Evolutionary conservation across 2,888 invertebrate genomes (phyloP).

Genomic region (Agrotis ipsilon): DNA sequence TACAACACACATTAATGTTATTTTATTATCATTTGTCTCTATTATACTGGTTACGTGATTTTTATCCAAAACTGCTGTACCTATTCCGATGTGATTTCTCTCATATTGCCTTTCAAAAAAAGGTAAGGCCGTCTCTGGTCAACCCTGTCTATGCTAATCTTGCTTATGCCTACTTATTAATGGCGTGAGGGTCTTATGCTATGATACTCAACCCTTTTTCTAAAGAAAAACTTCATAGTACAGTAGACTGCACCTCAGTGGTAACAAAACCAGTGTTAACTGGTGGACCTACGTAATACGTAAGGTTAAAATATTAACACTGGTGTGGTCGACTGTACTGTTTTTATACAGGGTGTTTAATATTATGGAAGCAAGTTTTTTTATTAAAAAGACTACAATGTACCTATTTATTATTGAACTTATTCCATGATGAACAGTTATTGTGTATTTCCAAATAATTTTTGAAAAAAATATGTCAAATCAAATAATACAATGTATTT

Average conservation of each 20-base stretch:
- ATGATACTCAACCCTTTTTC: conserved; percentile 34
- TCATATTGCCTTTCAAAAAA: conserved; percentile 57
- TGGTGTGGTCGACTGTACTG: too few relatives aligned
- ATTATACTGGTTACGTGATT: conserved; percentile 21
- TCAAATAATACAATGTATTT: too few relatives aligned
- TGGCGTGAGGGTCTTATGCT: conserved; percentile 15
- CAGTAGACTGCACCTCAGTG: too few relatives aligned
- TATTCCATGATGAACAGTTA: too few relatives aligned
- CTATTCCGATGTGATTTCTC: conserved; percentile 35
- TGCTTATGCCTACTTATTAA: conserved; percentile 40
- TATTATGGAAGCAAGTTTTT: too few relatives aligned
- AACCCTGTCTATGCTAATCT: conserved; percentile 62
- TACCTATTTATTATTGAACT: too few relatives aligned
- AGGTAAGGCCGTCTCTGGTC: conserved; percentile 63
- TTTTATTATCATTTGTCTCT: conserved; percentile 46
- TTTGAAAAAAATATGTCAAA: too few relatives aligned
- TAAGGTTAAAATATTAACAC: too few relatives aligned
- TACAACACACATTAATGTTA: conserved; percentile 36
- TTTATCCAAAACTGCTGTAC: conserved; percentile 28
- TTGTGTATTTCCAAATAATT: too few relatives aligned
- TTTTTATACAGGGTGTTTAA: background rate
- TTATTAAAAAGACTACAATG: too few relatives aligned
- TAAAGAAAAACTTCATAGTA: background rate
- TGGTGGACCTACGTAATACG: too few relatives aligned
- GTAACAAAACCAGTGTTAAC: too few relatives aligned